Conservation (phyloP, 1,140 invertebrate species). For the Latrodectus geometricus region DNA sequence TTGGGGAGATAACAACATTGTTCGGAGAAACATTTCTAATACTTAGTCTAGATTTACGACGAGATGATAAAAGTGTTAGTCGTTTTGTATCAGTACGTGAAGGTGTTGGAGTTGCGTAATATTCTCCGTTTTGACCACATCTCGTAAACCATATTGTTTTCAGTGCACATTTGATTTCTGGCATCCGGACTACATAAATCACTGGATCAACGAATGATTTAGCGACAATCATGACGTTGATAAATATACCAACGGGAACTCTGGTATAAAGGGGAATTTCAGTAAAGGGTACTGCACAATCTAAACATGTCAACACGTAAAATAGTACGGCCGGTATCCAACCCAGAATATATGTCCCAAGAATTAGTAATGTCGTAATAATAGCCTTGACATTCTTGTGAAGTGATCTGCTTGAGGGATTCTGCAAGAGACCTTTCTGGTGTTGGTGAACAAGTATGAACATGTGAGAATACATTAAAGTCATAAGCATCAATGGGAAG, state of each 20-base stretch:
- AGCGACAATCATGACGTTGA: conserved; percentile 73
- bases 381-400: conserved; percentile 75
- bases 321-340: conserved; percentile 75
- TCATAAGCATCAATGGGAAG: conserved; percentile 73
- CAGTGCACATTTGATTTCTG: conserved; percentile 71
- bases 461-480: conserved; percentile 75
- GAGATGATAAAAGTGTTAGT: conserved; percentile 3
- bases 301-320: conserved; percentile 72
- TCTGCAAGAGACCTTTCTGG: conserved; percentile 69
- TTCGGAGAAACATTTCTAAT: neutral
- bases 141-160: conserved; percentile 42
- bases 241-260: conserved; percentile 61
- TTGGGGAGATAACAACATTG: neutral
- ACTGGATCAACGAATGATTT: conserved; percentile 78
- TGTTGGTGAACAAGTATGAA: conserved; percentile 73
- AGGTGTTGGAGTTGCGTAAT: conserved; percentile 23
- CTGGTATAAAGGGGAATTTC: conserved; percentile 31
- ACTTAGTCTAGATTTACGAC: conserved; percentile 11
- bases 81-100: conserved; percentile 42
- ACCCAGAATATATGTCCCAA: conserved; percentile 75
- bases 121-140: conserved; percentile 18
- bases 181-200: conserved; percentile 78
- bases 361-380: conserved; percentile 76
- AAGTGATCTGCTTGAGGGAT: conserved; percentile 22
- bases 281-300: conserved; percentile 68